Base-by-base conservation (phyloP, 2,797 vertebrate genomes). In the Miichthys miiuy region DNA sequence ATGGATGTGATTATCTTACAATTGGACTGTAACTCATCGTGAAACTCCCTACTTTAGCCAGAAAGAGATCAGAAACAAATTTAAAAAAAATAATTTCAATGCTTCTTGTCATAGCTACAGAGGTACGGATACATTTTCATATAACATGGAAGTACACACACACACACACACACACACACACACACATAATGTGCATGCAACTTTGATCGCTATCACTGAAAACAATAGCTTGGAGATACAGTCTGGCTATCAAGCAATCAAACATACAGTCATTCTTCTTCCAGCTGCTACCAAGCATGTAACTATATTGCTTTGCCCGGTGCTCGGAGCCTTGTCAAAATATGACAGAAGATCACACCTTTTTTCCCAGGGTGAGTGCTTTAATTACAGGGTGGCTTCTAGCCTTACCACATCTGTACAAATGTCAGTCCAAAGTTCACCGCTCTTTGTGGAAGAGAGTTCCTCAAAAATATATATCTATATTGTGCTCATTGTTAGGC, bases 291-390 rank as follows among this genome's bases (percentile, higher is more conserved):
- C 91, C 92, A 90, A 93, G 89, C 93, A 92, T 95, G 94, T 94
- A 94, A 93, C 92, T 94, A 87, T 95, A 94, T 93, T 91, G 91
- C 91, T 93, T 92, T 93, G 92, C 89, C 92, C 84, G 83, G 68
- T 87, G 94, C 94, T 96, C 62, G 92, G 92, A 95, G 93, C 93
- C 94, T 94, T 95, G 93, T 95, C 95, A 95, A 91, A 88, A 88
- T 85, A 82, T 97, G 96, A 97, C 96, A 97, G 94, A 93, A 87
- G 94, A 94, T 95, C 93, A 95, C 96, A 96, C 95, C 96, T 97
- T 94, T 94, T 91, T 91, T 84, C 38, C 14, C 14, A 85, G 85
- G 91, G 93, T 92, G 90, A 92, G 93, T 90, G 89, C 93, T 95
- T 96, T 97, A 96, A 97, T 97, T 96, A 95, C 95, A 94, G 92